Percentiles rank a stretch among this genome's conserved stretches.
These are phyloP conservation scores for Paramacrobiotus metropolitanus DNA, from an alignment of 1,140 invertebrate species.

Conservation along the genomic window DNA sequence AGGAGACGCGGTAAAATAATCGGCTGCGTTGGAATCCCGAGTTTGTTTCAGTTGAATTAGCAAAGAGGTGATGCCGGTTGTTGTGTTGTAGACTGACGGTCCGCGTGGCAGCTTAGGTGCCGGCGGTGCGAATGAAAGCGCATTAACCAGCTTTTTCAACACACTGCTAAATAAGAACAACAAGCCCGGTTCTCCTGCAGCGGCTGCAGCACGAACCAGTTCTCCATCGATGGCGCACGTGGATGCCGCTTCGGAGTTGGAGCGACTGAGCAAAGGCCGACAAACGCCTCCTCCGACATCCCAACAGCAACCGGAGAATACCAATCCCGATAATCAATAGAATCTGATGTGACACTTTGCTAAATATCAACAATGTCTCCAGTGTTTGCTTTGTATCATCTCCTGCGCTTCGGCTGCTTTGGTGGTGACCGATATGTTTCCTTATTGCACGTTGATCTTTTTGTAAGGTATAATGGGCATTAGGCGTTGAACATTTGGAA, in stretches of 20 bases:
- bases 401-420: too few relatives aligned
- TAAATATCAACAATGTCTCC: too few relatives aligned
- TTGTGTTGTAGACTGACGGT: not conserved
- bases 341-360: too few relatives aligned
- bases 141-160: conserved; percentile 93
- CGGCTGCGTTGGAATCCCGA: too few relatives aligned
- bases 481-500: too few relatives aligned
- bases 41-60: not conserved
- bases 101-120: conserved; percentile 20
- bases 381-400: too few relatives aligned
- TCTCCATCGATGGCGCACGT: not conserved
- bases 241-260: not conserved
- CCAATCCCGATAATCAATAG: too few relatives aligned
- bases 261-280: not conserved
- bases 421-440: too few relatives aligned
- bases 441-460: too few relatives aligned
- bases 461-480: too few relatives aligned
- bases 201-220: not conserved
- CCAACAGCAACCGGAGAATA: not conserved
- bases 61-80: not conserved
- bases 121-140: conserved; percentile 57
- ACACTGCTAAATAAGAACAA: conserved; percentile 59
- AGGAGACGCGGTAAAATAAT: too few relatives aligned
- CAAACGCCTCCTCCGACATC: too few relatives aligned
- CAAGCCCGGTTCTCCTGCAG: conserved; percentile 35